Percentiles rank a stretch among this genome's conserved stretches.
phyloP scores from a whole-genome alignment of 92 coral and sea anemone species.

The Palythoa caribaeorum region DNA sequence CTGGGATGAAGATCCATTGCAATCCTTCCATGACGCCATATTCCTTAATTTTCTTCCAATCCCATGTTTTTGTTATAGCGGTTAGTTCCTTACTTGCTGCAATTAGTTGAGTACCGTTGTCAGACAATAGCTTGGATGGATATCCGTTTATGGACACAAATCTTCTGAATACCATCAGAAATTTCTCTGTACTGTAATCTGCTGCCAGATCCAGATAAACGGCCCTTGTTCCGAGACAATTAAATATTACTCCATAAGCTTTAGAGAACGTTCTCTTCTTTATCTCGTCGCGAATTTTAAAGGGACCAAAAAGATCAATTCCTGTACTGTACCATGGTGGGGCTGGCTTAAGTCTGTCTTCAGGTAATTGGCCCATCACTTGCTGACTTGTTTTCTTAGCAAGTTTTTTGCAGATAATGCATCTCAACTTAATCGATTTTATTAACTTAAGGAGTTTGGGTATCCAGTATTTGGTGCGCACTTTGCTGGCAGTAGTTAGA shows the following conservation, averaged over 20 bases:
- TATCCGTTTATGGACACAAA: constrained; percentile 50
- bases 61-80: constrained; percentile 41
- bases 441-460: constrained; percentile 32
- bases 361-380: constrained; percentile 20
- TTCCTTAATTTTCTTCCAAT: constrained; percentile 42
- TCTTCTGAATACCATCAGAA: constrained; percentile 40
- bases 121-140: too few relatives aligned
- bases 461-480: constrained; percentile 44
- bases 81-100: constrained; percentile 38
- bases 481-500: too few relatives aligned
- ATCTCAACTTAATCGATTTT: constrained; percentile 34
- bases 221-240: constrained; percentile 29
- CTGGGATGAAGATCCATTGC: constrained; percentile 40
- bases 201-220: constrained; percentile 32
- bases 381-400: constrained; percentile 34
- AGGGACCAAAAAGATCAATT: constrained; percentile 39
- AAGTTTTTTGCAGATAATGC: constrained; percentile 60
- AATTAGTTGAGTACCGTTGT: too few relatives aligned
- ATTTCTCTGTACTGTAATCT: constrained; percentile 38
- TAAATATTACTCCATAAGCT: constrained; percentile 19
- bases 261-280: constrained; percentile 11
- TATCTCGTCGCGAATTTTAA: constrained; percentile 9
- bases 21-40: constrained; percentile 62
- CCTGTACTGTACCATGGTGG: constrained; percentile 36
- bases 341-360: constrained; percentile 38